These are phyloP conservation scores for Temnothorax ravouxi DNA, from an alignment of 2,888 invertebrate genomes.

Conservation along the genomic window DNA sequence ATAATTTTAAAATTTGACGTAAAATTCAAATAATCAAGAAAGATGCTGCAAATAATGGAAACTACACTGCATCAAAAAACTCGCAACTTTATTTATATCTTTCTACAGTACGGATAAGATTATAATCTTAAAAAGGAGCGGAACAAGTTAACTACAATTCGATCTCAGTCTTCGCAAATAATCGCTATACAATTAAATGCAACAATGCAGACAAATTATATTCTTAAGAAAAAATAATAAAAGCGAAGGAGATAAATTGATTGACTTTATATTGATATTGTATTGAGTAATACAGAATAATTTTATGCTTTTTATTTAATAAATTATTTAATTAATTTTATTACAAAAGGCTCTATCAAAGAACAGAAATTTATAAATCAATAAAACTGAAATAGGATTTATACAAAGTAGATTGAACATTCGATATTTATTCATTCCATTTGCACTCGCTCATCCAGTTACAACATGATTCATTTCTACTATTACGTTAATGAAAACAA, in stretches of 20 bases:
- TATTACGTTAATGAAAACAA: slow-evolving; percentile 46
- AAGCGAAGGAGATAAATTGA: not conserved
- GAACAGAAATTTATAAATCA: not conserved
- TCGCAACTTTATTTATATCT: slow-evolving; percentile 13
- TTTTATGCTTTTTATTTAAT: slow-evolving; percentile 9
- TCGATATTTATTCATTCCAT: slow-evolving; percentile 52
- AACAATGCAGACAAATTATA: not conserved
- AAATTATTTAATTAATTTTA: slow-evolving; percentile 16
- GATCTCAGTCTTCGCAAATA: not conserved
- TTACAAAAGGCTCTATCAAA: slow-evolving; percentile 2
- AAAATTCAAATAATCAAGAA: not conserved
- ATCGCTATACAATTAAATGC: not conserved
- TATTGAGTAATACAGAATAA: slow-evolving; percentile 8
- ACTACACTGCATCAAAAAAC: not conserved
- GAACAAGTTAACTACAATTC: not conserved
- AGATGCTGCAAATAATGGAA: slow-evolving; percentile 5
- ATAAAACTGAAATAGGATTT: not conserved
- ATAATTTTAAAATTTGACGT: too few species aligned
- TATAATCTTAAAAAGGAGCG: slow-evolving; percentile 18
- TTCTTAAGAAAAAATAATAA: not conserved
- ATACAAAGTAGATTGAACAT: slow-evolving; percentile 35
- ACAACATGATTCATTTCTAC: slow-evolving; percentile 33
- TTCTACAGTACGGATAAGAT: not conserved
- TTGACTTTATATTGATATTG: not conserved
- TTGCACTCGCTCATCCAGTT: slow-evolving; percentile 43